A percentile compares a stretch with the other conserved stretches of the same genome.
phyloP scores from a whole-genome alignment of 2,113 vertebrate genomes.

The Erythrocercus mccallii region DNA sequence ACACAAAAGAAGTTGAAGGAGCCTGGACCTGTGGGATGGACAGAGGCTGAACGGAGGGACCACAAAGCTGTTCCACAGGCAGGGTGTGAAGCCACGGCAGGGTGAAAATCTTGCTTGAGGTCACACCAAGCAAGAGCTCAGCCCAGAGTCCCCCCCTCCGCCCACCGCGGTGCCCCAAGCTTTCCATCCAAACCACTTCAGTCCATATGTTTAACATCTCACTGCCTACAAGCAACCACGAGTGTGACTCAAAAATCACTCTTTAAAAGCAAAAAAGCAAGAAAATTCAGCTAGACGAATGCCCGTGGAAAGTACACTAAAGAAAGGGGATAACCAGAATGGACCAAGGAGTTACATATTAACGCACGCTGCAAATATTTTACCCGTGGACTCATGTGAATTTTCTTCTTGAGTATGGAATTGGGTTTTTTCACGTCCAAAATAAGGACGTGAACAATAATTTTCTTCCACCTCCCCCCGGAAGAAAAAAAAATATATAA shows the following conservation, averaged over 20 bases:
- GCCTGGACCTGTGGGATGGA: not conserved
- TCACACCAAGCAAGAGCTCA: not conserved
- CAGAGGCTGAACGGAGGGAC: not conserved
- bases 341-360: not conserved
- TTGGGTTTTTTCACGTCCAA: not conserved
- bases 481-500: not conserved
- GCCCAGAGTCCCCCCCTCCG: not conserved
- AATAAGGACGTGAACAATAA: too few species aligned
- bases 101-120: not conserved
- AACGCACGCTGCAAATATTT: not conserved
- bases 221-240: not conserved
- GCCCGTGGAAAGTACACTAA: not conserved
- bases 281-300: not conserved
- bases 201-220: not conserved
- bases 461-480: too few species aligned
- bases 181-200: not conserved
- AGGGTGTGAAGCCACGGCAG: not conserved
- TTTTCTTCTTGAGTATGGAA: not conserved
- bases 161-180: not conserved
- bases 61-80: fast-evolving
- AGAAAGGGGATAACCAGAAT: not conserved
- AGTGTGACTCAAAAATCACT: not conserved
- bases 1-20: constrained; percentile 27
- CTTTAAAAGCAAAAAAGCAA: not conserved
- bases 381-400: not conserved